Evolutionary conservation across 2,113 vertebrate species (phyloP), one percentile per base, ranked within the genome.

Genomic region (Taxidea taxus): DNA sequence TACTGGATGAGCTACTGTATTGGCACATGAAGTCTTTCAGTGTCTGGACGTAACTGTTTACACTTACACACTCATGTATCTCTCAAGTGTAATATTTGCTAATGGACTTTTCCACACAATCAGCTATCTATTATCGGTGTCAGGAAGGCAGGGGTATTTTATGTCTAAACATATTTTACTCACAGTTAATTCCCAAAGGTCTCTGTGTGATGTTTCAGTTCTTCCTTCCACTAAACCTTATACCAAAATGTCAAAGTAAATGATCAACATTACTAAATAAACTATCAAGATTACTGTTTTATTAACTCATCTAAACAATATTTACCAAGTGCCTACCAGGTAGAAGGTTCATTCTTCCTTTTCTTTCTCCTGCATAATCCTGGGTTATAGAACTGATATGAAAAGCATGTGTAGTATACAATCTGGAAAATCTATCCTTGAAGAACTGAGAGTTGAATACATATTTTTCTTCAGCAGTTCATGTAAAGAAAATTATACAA

Each of bases 151-250:
- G 49, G 87, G 25, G 4, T 27, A 80, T 96, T 82, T 95, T 91
- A 70, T 93, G 91, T 93, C 92, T 58, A 91, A 88, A 56, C 31
- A 91, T 66, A 89, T 81, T 77, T 85, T 91, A 89, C 91, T 93
- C 60, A 42, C 13, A 77, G 56, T 93, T 92, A 94, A 86, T 93
- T 93, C 80, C 80, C 78, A 93, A 95, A 83, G 13, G 25, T 12
- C 44, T 95, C 37, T n/a, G 4, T 31, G 3, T 86, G 8, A 64
- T 66, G 31, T 49, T 92, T 94, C 18, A 87, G 1, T 92, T 91
- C 42, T 92, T 97, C 25, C 23, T 88, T 34, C 21, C 51, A 81
- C 81, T 25, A 92, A 93, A 93, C 31, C 29, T 93, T 94, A 16
- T 78, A 92, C 56, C 93, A 15, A 94, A 97, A 91, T 91, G 37